phyloP scores from a whole-genome alignment of 2,888 invertebrate species.

The Netelia virgata region DNA sequence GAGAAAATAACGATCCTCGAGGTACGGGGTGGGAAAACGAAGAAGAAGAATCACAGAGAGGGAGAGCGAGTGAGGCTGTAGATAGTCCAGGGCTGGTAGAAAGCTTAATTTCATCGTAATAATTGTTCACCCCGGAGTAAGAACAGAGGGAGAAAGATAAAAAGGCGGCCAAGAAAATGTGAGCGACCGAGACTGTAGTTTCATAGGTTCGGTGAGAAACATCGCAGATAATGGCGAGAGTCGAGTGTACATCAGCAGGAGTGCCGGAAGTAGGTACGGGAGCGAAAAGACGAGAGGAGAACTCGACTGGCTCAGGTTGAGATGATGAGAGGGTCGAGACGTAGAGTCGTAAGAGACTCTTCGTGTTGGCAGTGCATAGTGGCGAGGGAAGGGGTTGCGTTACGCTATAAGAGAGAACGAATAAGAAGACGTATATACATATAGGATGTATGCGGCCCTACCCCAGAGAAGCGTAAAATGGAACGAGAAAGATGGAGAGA shows the following conservation, averaged over 20 bases:
- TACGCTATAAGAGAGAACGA: background rate
- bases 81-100: background rate
- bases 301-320: constrained; percentile 11
- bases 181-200: background rate
- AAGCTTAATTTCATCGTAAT: constrained; percentile 26
- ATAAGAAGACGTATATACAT: background rate
- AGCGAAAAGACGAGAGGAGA: constrained; percentile 40
- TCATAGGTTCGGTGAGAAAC: constrained; percentile 16
- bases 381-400: constrained; percentile 16
- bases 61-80: no score
- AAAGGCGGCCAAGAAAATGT: background rate
- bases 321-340: constrained; percentile 46
- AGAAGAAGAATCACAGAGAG: background rate
- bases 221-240: constrained; percentile 41
- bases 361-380: background rate
- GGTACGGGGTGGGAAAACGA: background rate
- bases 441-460: background rate
- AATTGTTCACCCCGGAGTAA: constrained; percentile 9
- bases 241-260: constrained; percentile 38
- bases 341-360: constrained; percentile 32
- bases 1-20: background rate
- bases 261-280: constrained; percentile 43
- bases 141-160: background rate
- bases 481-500: constrained; percentile 47
- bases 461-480: constrained; percentile 43